Evolutionary conservation across 1,140 invertebrate species (phyloP), one percentile per base, ranked within the genome.

Genomic region (Trichonephila clavata): DNA sequence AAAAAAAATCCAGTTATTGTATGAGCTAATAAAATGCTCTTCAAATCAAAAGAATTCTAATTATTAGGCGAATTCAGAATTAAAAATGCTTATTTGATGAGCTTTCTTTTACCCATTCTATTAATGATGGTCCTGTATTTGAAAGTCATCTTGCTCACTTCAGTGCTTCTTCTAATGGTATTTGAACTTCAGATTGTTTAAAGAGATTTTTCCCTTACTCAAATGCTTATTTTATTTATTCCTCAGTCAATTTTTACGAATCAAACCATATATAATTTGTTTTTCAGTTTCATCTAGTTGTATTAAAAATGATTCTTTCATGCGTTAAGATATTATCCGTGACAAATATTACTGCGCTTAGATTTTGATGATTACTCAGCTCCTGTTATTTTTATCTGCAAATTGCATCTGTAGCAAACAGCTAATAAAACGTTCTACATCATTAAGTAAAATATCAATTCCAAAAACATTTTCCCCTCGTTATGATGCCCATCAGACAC

Each of bases 371-470:
- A 57, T 14, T 57, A 84, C 57, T 84, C 24, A 24, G 43, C n/a
- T 84, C 71, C 27, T 77, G 71, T 77, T 27, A 39, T 39, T 77
- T 77, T 77, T 32, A 77, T 77, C 71, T 32, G 24, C 27, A 14
- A 18, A 39, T 6, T 32, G 32, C 71, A 77, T 77, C 21, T 84
- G 43, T 5, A 84, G 43, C 43, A 84, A 84, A 84, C 57, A 59
- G 21, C 81, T 84, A 84, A 84, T 84, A 84, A 84, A 57, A 43
- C 81, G 81, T 84, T 84, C 81, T 24, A 84, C 24, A 84, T 84
- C 81, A 84, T 84, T 84, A 84, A 84, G 81, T 84, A 50, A 84
- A 84, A 84, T 84, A 21, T 84, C 81, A 57, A 84, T 84, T 83
- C 57, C 43, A 57, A 84, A 84, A 59, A 43, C 43, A 57, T 57